Evolutionary conservation across 2,113 vertebrate genomes (phyloP), one percentile per base, ranked within the genome.

Genomic region (Acanthochromis polyacanthus): DNA sequence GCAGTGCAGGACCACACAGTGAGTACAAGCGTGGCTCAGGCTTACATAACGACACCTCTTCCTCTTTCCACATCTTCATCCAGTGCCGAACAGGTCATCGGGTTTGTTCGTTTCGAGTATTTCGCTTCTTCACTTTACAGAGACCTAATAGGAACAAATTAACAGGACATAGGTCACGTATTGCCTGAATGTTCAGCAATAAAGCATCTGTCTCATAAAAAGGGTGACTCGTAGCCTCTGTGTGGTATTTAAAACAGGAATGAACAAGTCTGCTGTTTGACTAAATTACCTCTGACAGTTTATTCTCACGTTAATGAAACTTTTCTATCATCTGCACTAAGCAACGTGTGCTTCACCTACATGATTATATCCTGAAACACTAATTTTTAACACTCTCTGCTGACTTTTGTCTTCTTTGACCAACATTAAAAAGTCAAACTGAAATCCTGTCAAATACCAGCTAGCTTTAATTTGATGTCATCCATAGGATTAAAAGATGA

Each of bases 11-110:
- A 65, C 59, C 58, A 50, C 84, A 74, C 76, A 58, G 46, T 60
- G 84, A 69, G 79, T 50, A 78, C 69, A 63, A 83, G 77, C 63
- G 53, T 7, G 4, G 80, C 78, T 80, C 56, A 55, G 46, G 23
- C 78, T 91, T 92, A 80, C 43, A 1, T 89, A 90, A 92, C 80
- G 23, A 70, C 73, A 73, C 75, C 80, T 84, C 80, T 80, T 71
- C 76, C 40, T 81, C 75, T 64, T 67, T 38, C 68, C 52, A 11
- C 64, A 75, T 80, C 82, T 75, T 58, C 50, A 68, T 71, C 38
- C 64, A 46, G 65, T 78, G 79, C 60, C 28, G 65, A 75, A 16
- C 38, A 66, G 82, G 80, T 88, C 87, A 81, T 0, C 25, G 23
- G 53, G 76, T 87, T 81, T 52, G 74, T 57, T 73, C 67, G 15